Conservation (phyloP, 2,113 vertebrate species). For the Addax nasomaculatus region DNA sequence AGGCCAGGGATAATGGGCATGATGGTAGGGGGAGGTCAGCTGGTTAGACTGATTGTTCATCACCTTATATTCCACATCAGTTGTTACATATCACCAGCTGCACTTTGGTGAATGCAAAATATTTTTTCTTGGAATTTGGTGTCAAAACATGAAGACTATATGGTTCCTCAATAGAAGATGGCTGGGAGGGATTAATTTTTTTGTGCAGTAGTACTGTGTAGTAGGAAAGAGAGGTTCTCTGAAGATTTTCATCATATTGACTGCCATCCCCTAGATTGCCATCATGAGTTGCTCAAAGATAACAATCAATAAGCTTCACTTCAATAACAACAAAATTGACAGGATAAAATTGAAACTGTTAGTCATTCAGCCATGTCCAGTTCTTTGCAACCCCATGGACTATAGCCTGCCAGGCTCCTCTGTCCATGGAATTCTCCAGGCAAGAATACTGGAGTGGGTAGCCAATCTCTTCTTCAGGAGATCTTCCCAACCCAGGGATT, state of each 20-base stretch:
- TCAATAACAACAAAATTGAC: not conserved
- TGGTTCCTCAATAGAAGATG: not conserved
- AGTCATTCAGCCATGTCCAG: not conserved
- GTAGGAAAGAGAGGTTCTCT: not conserved
- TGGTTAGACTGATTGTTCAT: not conserved
- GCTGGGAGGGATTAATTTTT: not conserved
- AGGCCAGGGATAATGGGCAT: not conserved
- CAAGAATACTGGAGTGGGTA: not conserved
- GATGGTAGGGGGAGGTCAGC: not conserved
- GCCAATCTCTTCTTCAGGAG: not conserved
- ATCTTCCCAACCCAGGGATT: not conserved
- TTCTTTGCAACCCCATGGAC: not conserved
- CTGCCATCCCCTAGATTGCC: not conserved
- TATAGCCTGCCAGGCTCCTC: not conserved
- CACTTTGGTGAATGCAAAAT: not conserved
- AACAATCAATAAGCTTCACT: not conserved
- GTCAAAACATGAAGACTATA: not conserved
- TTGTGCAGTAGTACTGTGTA: not conserved
- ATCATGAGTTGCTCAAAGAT: not conserved
- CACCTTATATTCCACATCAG: not conserved
- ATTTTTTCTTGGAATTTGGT: not conserved
- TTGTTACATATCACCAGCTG: not conserved
- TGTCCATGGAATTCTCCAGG: not conserved
- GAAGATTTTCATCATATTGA: not conserved
- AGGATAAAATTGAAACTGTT: not conserved